Base-by-base conservation (phyloP, 2,797 vertebrate genomes). In the Tarsius wallacei region DNA sequence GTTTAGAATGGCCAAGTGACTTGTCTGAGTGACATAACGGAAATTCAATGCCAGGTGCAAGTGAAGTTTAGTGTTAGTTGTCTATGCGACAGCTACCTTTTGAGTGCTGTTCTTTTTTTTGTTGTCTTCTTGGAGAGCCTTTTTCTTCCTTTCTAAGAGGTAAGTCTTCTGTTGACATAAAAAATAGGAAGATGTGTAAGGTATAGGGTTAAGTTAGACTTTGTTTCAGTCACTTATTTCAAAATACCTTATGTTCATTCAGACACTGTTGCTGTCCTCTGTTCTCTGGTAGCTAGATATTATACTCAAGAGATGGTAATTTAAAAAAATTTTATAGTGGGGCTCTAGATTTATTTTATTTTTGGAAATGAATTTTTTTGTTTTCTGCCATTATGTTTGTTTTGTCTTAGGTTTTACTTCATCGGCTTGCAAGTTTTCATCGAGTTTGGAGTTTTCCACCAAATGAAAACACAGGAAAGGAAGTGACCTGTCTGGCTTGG, bases 401-500 rank as follows among this genome's bases (percentile, higher is more conserved):
- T 97, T 96, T 73, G 9, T 96, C 95, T 47, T 87, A 99, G 99
- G 99, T 99, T 98, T 98, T 99, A 63, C 99, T 99, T n/a, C 99
- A 99, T 98, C 99, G 99, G 4, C 99, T 99, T 91, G 99, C 99
- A 64, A 99, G 99, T 98, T 99, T 99, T 95, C 99, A 99, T 73
- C 99, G 99, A 59, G 99, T 99, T 59, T 99, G 99, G 99, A 99
- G 99, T 98, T 99, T 99, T 95, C 99, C 99, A 15, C 99, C 99
- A 59, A 99, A 99, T 96, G 99, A 99, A 98, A 99, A 99, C 88
- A 99, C 99, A 3, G 99, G 99, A 26, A 99, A 99, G 98, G 99
- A 99, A 98, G 99, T 99, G 82, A 99, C 99, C 1, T 99, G 99
- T 10, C 98, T 99, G n/a, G 99, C 99, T 47, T 99, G 99, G 99